phyloP scores from a whole-genome alignment of 2,113 vertebrate species.

The Onychorhynchus coronatus region DNA sequence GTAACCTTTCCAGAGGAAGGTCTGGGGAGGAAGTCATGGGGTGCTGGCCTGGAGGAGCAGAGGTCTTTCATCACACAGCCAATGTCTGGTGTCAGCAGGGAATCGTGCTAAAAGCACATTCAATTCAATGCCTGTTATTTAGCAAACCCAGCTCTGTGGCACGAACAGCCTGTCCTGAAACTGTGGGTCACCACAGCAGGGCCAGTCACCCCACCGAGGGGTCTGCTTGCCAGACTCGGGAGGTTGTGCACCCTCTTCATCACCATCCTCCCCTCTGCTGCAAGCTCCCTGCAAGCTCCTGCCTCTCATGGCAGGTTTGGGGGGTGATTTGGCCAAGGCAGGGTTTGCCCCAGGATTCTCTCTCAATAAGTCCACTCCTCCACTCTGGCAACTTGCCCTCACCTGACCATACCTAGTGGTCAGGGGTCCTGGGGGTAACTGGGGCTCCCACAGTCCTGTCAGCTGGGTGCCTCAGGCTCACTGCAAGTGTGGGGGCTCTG shows the following conservation, averaged over 20 bases:
- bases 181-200: neutral
- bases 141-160: slow-evolving; percentile 6
- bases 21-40: neutral
- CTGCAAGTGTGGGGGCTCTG: neutral
- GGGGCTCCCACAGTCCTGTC: neutral
- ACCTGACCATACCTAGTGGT: neutral
- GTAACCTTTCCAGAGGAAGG: neutral
- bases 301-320: neutral
- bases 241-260: neutral
- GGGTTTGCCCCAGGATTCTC: neutral
- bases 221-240: neutral
- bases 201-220: neutral
- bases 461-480: neutral
- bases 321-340: neutral
- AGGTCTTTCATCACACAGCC: neutral
- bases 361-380: neutral
- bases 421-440: neutral
- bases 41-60: neutral
- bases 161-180: slow-evolving; percentile 40
- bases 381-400: neutral
- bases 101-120: neutral
- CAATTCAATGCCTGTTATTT: slow-evolving; percentile 22
- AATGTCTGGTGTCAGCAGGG: slow-evolving; percentile 40
- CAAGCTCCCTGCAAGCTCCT: fast-evolving
- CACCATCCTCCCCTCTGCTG: fast-evolving